A percentile compares a stretch with the other conserved stretches of the same genome.
These are phyloP conservation scores for Muscicapa comitata DNA, from an alignment of 2,797 vertebrate genomes.

Conservation along the genomic window DNA sequence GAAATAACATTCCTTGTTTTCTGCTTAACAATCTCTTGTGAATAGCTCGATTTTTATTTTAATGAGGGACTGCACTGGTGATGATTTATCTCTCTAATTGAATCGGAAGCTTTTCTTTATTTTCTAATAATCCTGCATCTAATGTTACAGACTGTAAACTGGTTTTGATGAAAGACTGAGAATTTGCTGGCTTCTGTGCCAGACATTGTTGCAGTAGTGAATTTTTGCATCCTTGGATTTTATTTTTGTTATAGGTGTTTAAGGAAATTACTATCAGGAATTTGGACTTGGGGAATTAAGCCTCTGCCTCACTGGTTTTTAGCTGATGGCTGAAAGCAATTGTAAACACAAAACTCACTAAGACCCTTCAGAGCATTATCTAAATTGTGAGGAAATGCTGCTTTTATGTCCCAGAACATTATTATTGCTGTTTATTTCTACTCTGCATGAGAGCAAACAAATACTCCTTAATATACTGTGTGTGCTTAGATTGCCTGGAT, in stretches of 20 bases:
- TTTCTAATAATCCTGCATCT: conserved; percentile 7
- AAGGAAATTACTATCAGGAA: not conserved
- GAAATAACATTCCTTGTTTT: not conserved
- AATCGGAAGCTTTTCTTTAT: conserved; percentile 20
- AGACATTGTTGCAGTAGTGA: not conserved
- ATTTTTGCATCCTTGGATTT: not conserved
- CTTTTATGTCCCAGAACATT: not conserved
- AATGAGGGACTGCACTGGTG: not conserved
- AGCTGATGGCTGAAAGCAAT: not conserved
- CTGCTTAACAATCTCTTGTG: not conserved
- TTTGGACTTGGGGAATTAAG: not conserved
- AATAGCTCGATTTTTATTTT: conserved; percentile 32
- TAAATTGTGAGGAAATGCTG: not conserved
- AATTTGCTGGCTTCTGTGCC: not conserved
- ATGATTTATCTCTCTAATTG: conserved; percentile 27
- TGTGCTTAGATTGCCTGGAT: not conserved
- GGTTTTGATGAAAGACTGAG: not conserved
- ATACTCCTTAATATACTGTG: not conserved
- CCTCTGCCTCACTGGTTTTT: not conserved
- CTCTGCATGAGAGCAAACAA: not conserved
- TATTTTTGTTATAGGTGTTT: not conserved
- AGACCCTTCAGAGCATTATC: not conserved
- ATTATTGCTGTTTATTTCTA: not conserved
- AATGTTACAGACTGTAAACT: not conserved
- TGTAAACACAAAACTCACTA: not conserved